A percentile compares a stretch with the other conserved stretches of the same genome.
Conservation (phyloP, 2,113 vertebrate species). For the Tor tambroides region DNA sequence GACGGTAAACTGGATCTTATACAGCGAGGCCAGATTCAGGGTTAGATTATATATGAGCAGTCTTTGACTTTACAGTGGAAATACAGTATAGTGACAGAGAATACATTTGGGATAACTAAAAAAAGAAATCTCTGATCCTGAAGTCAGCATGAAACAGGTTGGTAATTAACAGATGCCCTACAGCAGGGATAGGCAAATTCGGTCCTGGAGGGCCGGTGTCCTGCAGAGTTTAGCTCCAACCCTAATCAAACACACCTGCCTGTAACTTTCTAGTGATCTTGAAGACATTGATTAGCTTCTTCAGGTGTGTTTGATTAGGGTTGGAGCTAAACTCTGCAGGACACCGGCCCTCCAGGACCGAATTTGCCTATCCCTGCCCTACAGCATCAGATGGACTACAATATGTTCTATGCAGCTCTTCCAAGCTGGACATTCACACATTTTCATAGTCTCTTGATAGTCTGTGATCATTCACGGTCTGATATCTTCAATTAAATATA, state of each 20-base stretch:
- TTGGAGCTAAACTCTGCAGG: no score
- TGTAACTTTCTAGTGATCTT: no score
- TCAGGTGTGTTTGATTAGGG: no score
- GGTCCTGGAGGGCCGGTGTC: no score
- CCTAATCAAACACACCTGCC: no score
- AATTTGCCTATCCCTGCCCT: no score
- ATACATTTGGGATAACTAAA: not conserved
- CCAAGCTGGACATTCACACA: conserved; percentile 4
- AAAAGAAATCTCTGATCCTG: conserved; percentile 2
- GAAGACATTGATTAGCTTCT: no score
- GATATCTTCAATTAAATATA: not conserved
- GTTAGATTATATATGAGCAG: conserved; percentile 2
- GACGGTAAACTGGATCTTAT: not conserved
- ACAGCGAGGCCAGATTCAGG: conserved; percentile 6
- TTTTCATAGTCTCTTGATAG: not conserved
- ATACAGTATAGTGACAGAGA: not conserved
- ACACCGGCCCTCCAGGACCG: no score
- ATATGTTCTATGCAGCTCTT: conserved; percentile 18
- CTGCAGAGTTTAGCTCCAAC: no score
- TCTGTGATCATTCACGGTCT: not conserved
- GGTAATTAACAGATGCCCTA: conserved; percentile 2
- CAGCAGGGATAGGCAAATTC: no score
- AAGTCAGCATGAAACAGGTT: conserved; percentile 20
- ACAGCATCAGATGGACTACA: conserved; percentile 12
- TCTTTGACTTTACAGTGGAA: not conserved